Base-by-base conservation (phyloP, 2,113 vertebrate genomes). In the Pardalotus punctatus region DNA sequence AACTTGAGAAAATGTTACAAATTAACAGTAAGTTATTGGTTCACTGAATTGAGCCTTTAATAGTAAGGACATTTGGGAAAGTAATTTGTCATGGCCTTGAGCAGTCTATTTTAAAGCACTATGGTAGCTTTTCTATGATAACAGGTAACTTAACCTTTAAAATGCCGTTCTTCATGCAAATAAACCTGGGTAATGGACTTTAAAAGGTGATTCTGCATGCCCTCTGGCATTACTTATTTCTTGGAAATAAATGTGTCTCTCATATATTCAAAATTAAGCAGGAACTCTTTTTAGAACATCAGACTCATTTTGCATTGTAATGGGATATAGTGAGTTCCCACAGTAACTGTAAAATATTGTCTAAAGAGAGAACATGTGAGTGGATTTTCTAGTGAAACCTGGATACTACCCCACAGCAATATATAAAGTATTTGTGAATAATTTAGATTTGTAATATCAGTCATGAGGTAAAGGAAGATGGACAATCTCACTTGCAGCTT, bases 1-100 rank as follows among this genome's bases (percentile, higher is more conserved):
- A 53, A 88, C 78, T 94, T 96, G 78, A 90, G 87, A 97, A 95
- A 96, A 95, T 43, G 66, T 87, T 93, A 82, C 70, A 90, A 96
- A 96, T 96, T 96, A 96, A 90, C 66, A 86, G 50, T 70, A 87
- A 85, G 53, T 93, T 96, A 95, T 47, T 87, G 62, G 87, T 93
- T 95, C 62, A 88, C 35, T 90, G 71, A 90, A 77, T 82, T 82
- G 80, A 95, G 73, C 66, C 84, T 87, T 89, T 89, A 74, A 94
- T 85, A 91, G n/a, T 90, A 73, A 74, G 83, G 94, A 62, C 35
- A 61, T 93, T 87, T 87, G 36, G 43, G 54, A 87, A 94, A 93
- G 29, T 87, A 80, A 94, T 96, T 95, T 93, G 47, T 95, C 62
- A 69, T 73, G 87, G 81, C 81, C 78, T 82, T 3, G 6, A 95